Conservation (phyloP, 2,888 invertebrate species). For the Petrophora chlorosata region DNA sequence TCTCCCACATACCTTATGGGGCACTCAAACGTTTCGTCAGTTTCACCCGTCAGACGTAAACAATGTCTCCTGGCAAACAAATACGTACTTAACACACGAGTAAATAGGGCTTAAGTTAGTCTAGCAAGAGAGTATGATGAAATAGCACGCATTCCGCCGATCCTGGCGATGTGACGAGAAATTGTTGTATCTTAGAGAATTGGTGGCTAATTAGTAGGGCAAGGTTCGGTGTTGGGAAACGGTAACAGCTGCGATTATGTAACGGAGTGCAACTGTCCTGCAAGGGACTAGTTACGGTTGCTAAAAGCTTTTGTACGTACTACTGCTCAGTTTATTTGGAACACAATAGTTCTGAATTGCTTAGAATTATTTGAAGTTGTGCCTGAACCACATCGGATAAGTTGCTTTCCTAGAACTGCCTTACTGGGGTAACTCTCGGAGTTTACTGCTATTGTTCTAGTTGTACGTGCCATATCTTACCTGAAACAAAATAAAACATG, state of each 20-base stretch:
- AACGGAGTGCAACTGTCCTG: slow-evolving; percentile 23
- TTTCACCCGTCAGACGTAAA: slow-evolving; percentile 60
- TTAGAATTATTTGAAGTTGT: slow-evolving; percentile 8
- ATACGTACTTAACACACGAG: slow-evolving; percentile 37
- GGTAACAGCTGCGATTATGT: slow-evolving; percentile 36
- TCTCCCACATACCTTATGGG: slow-evolving; percentile 64
- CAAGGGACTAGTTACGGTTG: slow-evolving; percentile 13
- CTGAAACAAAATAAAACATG: slow-evolving; percentile 42
- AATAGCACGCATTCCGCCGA: slow-evolving; percentile 54
- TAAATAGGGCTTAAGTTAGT: slow-evolving; percentile 37
- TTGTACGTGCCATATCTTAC: slow-evolving; percentile 37
- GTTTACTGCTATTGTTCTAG: slow-evolving; percentile 16
- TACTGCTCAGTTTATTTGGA: slow-evolving; percentile 31
- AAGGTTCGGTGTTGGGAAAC: slow-evolving; percentile 43
- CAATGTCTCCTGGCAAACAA: slow-evolving; percentile 45
- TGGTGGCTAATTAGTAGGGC: slow-evolving; percentile 60
- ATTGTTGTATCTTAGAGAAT: slow-evolving; percentile 54
- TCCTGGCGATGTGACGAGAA: slow-evolving; percentile 45
- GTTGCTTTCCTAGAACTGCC: slow-evolving; percentile 2
- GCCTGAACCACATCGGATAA: neutral
- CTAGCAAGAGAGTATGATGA: slow-evolving; percentile 41
- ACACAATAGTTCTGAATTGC: slow-evolving; percentile 31
- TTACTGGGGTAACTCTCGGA: slow-evolving; percentile 13
- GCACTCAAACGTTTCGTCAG: slow-evolving; percentile 62
- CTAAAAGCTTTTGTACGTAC: slow-evolving; percentile 25